Evolutionary conservation across 2,113 vertebrate genomes (phyloP), one percentile per base, ranked within the genome.

Genomic region (Chaenocephalus aceratus): DNA sequence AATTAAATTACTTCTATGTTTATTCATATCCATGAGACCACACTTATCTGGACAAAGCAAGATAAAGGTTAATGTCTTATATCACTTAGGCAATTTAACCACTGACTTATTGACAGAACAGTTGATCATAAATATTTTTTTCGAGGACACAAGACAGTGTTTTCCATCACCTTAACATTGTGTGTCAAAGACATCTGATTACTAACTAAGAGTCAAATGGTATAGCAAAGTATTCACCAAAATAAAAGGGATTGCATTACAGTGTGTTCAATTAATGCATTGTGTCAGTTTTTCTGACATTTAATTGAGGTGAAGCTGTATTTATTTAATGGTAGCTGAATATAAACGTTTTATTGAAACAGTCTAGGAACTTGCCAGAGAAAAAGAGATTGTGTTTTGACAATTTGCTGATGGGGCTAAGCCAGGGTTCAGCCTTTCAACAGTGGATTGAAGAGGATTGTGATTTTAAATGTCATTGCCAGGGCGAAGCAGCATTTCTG

Each of bases 401-500:
- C 53, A 48, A 57, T 80, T 78, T 74, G 44, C 72, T 76, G 86
- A 83, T 67, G 52, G 59, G 61, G 59, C 78, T 53, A 16, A 11
- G 61, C 62, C 80, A 86, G 69, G 79, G 82, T 80, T 86, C 78
- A 90, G 69, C 82, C 75, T 78, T 58, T 73, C 66, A 30, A 79
- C 82, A 86, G 81, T 83, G 36, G 36, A 41, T 41, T 41, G 36
- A 41, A 41, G 78, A 85, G 82, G 64, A 81, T 83, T 85, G 75
- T 72, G 73, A 88, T 86, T 90, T 86, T 74, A 92, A 91, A 92
- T 90, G 88, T 86, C 90, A 86, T 10, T 72, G 75, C 72, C 80
- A 71, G 77, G 58, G 4, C 72, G 70, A 59, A 70, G 82, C 81
- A 46, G 72, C 46, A 51, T 69, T 82, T 62, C 63, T 26, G 72